Percentiles rank a stretch among this genome's conserved stretches.
These are phyloP conservation scores for Hemithea aestivaria DNA, from an alignment of 2,888 invertebrate species.

Conservation along the genomic window DNA sequence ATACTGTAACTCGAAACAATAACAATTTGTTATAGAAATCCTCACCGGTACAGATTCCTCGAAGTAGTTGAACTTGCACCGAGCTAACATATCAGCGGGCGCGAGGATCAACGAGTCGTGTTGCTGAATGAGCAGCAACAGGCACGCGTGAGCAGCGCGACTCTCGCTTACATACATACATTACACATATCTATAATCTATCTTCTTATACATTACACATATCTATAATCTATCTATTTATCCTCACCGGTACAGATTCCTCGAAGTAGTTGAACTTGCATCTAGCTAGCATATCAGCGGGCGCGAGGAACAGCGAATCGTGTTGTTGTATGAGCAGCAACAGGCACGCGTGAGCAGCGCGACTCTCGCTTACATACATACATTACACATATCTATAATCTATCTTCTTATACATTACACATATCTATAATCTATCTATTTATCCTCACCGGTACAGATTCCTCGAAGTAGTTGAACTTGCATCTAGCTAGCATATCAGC, in stretches of 20 bases:
- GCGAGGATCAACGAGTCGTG: constrained; percentile 87
- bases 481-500: constrained; percentile 83
- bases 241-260: constrained; percentile 87
- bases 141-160: constrained; percentile 95
- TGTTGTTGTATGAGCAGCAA: constrained; percentile 90
- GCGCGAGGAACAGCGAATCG: constrained; percentile 85
- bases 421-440: too few relatives aligned
- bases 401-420: too few relatives aligned
- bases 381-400: too few relatives aligned
- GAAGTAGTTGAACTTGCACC: constrained; percentile 92
- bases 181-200: too few relatives aligned
- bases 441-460: constrained; percentile 87
- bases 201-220: too few relatives aligned
- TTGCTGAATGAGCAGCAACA: constrained; percentile 90
- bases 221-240: too few relatives aligned
- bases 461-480: constrained; percentile 93
- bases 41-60: constrained; percentile 91
- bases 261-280: constrained; percentile 94
- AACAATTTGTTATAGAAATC: too few relatives aligned
- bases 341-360: constrained; percentile 95
- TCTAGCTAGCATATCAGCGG: constrained; percentile 79
- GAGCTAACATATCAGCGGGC: constrained; percentile 79
- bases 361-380: constrained; percentile 94
- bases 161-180: constrained; percentile 96
- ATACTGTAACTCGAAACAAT: too few relatives aligned